These are phyloP conservation scores for Amblyjoppa fuscipennis DNA, from an alignment of 2,888 invertebrate genomes.

Conservation along the genomic window DNA sequence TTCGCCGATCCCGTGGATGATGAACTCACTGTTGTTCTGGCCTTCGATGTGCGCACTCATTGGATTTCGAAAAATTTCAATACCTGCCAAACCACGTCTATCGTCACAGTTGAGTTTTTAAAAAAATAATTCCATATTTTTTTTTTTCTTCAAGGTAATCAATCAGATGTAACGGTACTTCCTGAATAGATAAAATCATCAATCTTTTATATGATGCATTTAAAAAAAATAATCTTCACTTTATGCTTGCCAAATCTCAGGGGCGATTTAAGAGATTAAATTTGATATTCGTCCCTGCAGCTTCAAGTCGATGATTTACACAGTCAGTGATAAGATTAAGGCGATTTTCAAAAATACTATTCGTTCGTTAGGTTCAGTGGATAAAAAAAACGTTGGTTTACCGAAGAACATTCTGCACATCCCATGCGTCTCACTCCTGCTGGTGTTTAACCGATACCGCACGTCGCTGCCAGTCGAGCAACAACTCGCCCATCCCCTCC, in stretches of 20 bases:
- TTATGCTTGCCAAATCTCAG: background rate
- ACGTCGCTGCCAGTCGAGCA: background rate
- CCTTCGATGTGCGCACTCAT: background rate
- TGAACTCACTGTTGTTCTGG: constrained; percentile 17
- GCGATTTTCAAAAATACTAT: background rate
- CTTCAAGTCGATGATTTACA: background rate
- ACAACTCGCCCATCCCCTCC: background rate
- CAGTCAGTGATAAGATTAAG: background rate
- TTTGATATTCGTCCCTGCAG: background rate
- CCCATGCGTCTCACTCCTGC: background rate
- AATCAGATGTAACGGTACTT: background rate
- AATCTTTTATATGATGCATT: background rate
- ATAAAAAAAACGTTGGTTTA: background rate
- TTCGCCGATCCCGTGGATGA: background rate
- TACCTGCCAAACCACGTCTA: constrained; percentile 46
- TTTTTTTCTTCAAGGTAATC: background rate
- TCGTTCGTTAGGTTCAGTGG: background rate
- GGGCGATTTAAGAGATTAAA: background rate
- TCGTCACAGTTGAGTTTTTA: background rate
- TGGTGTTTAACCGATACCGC: no score
- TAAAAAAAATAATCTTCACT: background rate
- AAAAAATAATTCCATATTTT: background rate
- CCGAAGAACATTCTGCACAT: background rate
- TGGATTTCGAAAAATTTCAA: constrained; percentile 36
- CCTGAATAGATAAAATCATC: background rate